Conservation (phyloP, 2,113 vertebrate species). For the Ictidomys tridecemlineatus region DNA sequence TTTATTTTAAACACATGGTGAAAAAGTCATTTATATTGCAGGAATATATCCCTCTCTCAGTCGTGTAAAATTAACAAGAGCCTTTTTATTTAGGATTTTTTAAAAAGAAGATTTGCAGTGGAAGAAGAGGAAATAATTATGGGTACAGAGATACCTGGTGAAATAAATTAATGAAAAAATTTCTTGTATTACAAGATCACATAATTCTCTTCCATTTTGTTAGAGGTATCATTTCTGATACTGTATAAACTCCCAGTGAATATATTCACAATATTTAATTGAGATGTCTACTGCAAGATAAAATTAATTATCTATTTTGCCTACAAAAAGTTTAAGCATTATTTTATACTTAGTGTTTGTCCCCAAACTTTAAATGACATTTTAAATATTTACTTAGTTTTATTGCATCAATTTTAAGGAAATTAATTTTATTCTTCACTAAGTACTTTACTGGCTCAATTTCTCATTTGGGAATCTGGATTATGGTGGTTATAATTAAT, state of each 20-base stretch:
- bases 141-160: background rate
- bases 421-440: background rate
- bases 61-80: slow-evolving; percentile 3
- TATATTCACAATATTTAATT: background rate
- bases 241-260: background rate
- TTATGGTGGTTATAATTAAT: background rate
- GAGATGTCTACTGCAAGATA: background rate
- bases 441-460: background rate
- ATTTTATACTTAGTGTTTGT: background rate
- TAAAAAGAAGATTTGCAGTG: background rate
- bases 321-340: background rate
- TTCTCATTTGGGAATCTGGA: background rate
- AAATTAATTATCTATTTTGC: background rate
- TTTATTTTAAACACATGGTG: slow-evolving; percentile 67
- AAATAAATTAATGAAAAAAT: slow-evolving; percentile 33
- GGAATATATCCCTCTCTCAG: background rate
- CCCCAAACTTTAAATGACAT: background rate
- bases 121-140: background rate
- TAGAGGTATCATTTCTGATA: background rate
- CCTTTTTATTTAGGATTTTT: slow-evolving; percentile 49
- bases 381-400: background rate
- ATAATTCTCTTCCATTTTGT: background rate
- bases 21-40: slow-evolving; percentile 57
- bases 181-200: slow-evolving; percentile 20
- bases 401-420: background rate